These are phyloP conservation scores for Drosophila lutescens DNA, from an alignment of 2,888 invertebrate species.

Conservation along the genomic window DNA sequence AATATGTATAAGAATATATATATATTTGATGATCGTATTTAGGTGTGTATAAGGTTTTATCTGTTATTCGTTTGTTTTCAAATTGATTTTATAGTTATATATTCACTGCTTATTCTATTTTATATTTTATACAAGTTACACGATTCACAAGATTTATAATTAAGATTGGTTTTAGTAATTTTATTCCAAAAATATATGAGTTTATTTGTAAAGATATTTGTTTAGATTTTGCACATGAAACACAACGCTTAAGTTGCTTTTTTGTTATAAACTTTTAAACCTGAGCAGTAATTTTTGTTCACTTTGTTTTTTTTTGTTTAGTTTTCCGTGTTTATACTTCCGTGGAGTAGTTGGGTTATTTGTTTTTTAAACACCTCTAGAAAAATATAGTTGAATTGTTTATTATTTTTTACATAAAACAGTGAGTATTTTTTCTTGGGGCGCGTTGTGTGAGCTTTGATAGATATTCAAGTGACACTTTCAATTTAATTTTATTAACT, in stretches of 20 bases:
- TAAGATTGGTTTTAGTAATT: constrained; percentile 39
- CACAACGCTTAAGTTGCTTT: constrained; percentile 61
- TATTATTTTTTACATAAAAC: not conserved
- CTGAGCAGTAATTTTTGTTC: constrained; percentile 61
- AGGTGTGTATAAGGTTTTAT: constrained; percentile 41
- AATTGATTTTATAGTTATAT: constrained; percentile 35
- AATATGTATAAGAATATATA: constrained; percentile 55
- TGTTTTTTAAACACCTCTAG: constrained; percentile 57
- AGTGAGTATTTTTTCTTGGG: constrained; percentile 1
- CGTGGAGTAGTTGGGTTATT: constrained; percentile 18
- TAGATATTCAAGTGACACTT: constrained; percentile 18
- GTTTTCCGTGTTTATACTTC: constrained; percentile 4
- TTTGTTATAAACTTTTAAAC: constrained; percentile 46
- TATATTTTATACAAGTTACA: constrained; percentile 28
- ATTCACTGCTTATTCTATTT: constrained; percentile 17
- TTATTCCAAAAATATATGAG: constrained; percentile 68
- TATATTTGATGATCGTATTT: constrained; percentile 39
- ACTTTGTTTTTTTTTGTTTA: constrained; percentile 36
- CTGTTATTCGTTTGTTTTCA: constrained; percentile 34
- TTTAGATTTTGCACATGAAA: constrained; percentile 69
- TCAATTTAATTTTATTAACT: not conserved
- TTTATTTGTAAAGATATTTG: constrained; percentile 46
- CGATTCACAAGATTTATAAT: constrained; percentile 33
- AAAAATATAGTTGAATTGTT: constrained; percentile 58
- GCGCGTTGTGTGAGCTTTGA: constrained; percentile 31